Base-by-base conservation (phyloP, 1,140 invertebrate species). In the Euglossa dilemma region DNA sequence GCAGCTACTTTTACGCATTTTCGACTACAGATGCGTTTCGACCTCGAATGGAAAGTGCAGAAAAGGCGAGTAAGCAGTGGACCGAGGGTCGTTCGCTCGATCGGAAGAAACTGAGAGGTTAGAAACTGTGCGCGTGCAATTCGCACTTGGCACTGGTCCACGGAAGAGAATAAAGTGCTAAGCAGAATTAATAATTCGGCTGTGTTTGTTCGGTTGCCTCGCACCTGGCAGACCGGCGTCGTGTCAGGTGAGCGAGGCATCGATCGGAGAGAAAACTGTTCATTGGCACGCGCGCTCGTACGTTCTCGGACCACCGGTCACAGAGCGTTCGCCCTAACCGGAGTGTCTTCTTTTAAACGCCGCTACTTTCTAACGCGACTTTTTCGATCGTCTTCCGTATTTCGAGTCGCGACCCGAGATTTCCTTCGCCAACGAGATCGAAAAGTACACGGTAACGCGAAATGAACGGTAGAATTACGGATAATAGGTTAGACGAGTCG, bases 101-200 rank as follows among this genome's bases (percentile, higher is more conserved):
- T 84, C 76, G 64, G 54, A 84, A 84, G 77, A 76, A 74, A 75
- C 75, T 83, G 54, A 59, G 79, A 66, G 63, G 77, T 57, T 73
- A 66, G 75, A 84, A 72, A 86, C 71, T 78, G 72, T 66, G 9
- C 73, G 74, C 67, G 70, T 82, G 87, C 76, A 83, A 89, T 89
- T 84, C 82, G 87, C 81, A 86, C 66, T 89, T 89, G 88, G 87
- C 87, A 36, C 23, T 12, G 6, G 28, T 85, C 88, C 88, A 89
- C n/a, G 47, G 20, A 43, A 67, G 47, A 79, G 61, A 88, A 88
- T 88, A 87, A 88, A 87, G 73, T 36, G 77, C 69, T 88, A 78
- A 85, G 18, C 63, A 50, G 66, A 88, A 88, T 87, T 88, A 88
- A 87, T 88, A 87, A 87, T 88, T 73, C 59, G 67, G 25, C 66